A percentile compares a stretch with the other conserved stretches of the same genome.
Evolutionary conservation across 2,797 vertebrate genomes (phyloP).

Genomic region (Pseudomugil gertrudae): DNA sequence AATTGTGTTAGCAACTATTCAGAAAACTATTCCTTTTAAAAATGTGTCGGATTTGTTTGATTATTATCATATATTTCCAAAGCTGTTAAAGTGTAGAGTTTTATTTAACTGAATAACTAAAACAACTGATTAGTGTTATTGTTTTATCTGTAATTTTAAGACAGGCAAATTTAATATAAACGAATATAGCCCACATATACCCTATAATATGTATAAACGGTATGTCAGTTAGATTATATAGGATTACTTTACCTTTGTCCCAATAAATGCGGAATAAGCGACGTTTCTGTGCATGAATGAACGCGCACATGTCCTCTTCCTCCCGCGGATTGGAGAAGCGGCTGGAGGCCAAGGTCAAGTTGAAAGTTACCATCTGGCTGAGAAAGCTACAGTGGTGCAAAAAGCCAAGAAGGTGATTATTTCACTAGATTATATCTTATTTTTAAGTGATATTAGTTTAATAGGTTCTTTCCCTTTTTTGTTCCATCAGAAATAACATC

Average conservation of each 20-base stretch:
- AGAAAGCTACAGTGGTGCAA: conserved; percentile 66
- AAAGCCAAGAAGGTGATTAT: conserved; percentile 37
- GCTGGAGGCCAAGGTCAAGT: conserved; percentile 99
- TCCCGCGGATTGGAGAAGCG: conserved; percentile 75
- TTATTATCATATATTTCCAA: too few species aligned
- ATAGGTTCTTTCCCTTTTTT: neutral
- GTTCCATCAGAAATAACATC: neutral
- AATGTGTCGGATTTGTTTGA: too few species aligned
- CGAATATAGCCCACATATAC: neutral
- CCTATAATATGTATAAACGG: too few species aligned
- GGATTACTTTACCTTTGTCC: neutral
- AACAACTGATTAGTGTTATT: too few species aligned
- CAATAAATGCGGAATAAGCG: neutral
- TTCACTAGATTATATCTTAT: neutral
- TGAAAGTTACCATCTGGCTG: conserved; percentile 90
- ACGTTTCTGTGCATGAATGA: conserved; percentile 20
- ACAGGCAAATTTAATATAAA: neutral
- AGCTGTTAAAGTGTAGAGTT: too few species aligned
- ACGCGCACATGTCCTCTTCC: conserved; percentile 74
- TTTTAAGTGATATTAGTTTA: neutral
- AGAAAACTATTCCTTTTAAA: too few species aligned
- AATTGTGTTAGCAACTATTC: too few species aligned
- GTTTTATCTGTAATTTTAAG: neutral
- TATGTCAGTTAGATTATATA: neutral
- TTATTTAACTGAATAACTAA: neutral